Evolutionary conservation across 2,113 vertebrate species (phyloP).

Genomic region (Dunckerocampus dactyliophorus): DNA sequence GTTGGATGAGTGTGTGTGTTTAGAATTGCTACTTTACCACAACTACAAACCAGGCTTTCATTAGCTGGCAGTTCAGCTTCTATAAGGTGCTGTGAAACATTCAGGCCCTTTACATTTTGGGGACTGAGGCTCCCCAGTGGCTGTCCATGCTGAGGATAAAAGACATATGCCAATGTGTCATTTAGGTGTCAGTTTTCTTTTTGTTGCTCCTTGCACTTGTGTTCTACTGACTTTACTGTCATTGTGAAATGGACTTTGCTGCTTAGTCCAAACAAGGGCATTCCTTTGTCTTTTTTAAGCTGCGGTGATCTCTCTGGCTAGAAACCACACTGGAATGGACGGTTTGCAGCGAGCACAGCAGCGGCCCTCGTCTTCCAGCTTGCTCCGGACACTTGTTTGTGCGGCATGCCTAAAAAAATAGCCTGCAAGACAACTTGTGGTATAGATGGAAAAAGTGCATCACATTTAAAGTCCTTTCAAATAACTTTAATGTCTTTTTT

Average conservation of each 20-base stretch:
- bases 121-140: background rate
- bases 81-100: background rate
- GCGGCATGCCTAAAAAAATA: constrained; percentile 43
- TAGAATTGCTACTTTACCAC: constrained; percentile 11
- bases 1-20: constrained; percentile 5
- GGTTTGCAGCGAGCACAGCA: constrained; percentile 48
- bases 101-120: background rate
- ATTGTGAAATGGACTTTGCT: background rate
- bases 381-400: constrained; percentile 25
- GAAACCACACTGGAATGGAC: constrained; percentile 40
- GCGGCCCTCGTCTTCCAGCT: constrained; percentile 14
- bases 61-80: background rate
- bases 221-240: no score
- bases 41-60: background rate
- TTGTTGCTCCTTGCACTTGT: no score
- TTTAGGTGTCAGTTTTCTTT: no score
- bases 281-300: constrained; percentile 66
- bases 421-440: constrained; percentile 24
- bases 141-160: background rate
- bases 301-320: constrained; percentile 55
- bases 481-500: constrained; percentile 59
- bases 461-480: constrained; percentile 28
- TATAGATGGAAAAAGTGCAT: constrained; percentile 2
- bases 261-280: constrained; percentile 20
- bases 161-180: no score